Evolutionary conservation across 2,113 vertebrate genomes (phyloP).

Genomic region (Peucedramus taeniatus): DNA sequence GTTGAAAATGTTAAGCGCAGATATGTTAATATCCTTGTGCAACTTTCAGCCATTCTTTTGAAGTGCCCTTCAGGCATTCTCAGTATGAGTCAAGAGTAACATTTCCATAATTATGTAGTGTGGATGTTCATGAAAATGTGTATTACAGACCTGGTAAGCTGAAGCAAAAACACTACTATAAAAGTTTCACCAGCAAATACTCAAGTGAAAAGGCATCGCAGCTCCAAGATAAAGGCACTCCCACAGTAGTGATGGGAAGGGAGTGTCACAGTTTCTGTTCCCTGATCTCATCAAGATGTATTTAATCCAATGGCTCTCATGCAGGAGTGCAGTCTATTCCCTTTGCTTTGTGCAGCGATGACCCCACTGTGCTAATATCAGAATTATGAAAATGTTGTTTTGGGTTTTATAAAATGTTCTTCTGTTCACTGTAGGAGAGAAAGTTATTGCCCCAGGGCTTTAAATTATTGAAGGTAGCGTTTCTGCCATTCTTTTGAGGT

Average conservation of each 20-base stretch:
- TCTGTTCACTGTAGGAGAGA: not conserved
- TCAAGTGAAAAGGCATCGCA: not conserved
- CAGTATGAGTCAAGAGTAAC: not conserved
- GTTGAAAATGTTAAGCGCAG: not conserved
- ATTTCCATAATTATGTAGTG: not conserved
- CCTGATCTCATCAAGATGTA: not conserved
- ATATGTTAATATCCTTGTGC: not conserved
- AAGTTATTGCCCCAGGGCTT: not conserved
- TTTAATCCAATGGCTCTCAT: not conserved
- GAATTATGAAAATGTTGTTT: constrained; percentile 2
- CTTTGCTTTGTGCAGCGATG: not conserved
- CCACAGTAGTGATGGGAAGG: not conserved
- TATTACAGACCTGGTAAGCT: not conserved
- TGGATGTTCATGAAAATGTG: not conserved
- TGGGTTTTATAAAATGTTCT: not conserved
- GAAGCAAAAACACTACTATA: not conserved
- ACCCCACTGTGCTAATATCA: not conserved
- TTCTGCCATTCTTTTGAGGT: not conserved
- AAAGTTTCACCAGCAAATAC: not conserved
- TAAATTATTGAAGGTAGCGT: not conserved
- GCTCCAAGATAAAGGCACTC: not conserved
- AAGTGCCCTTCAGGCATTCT: not conserved
- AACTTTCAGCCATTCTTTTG: not conserved
- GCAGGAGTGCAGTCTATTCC: not conserved
- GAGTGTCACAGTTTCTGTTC: not conserved